Evolutionary conservation across 1,140 invertebrate genomes (phyloP), one percentile per base, ranked within the genome.

Genomic region (Megathymus violae): DNA sequence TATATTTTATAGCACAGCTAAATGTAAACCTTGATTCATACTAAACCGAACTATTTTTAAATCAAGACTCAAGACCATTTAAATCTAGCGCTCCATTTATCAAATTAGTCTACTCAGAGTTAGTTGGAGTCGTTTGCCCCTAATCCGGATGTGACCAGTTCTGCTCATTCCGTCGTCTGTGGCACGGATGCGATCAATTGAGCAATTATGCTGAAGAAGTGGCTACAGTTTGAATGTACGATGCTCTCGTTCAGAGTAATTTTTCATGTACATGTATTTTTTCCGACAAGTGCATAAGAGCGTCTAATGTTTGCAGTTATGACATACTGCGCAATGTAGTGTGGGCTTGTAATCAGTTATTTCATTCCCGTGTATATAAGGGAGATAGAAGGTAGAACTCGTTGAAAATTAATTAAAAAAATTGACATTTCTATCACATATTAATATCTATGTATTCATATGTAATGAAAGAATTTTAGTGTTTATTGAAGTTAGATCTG

Each of bases 131-230:
- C 58, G 46, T 62, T 65, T 62, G 50, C 19, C 50, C 38, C 46
- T 71, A 68, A 68, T 46, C 71, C 67, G 72, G 71, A 76, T 71
- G 68, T 52, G 41, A 74, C 38, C 72, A 74, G 58, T 74, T 82
- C 76, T 80, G 63, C 44, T 13, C 47, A 56, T 71, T 74, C 40
- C 47, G 50, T 69, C 17, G 58, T 81, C 80, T 79, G 60, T 74
- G 74, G 62, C 71, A 46, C 80, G 85, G 85, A 88, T 85, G 82
- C 64, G 52, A 69, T 63, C 84, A 88, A 88, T 88, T 88, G 85
- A 88, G 72, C 69, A 78, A 84, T 86, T 58, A 58, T 17, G 54
- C 19, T 44, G 54, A 58, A 58, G 54, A 44, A 46, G 54, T 31
- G n/a, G n/a, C n/a, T n/a, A n/a, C n/a, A n/a, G 54, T 58, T 38